Evolutionary conservation across 1,140 invertebrate species (phyloP), one percentile per base, ranked within the genome.

Genomic region (Eriosoma lanigerum): DNA sequence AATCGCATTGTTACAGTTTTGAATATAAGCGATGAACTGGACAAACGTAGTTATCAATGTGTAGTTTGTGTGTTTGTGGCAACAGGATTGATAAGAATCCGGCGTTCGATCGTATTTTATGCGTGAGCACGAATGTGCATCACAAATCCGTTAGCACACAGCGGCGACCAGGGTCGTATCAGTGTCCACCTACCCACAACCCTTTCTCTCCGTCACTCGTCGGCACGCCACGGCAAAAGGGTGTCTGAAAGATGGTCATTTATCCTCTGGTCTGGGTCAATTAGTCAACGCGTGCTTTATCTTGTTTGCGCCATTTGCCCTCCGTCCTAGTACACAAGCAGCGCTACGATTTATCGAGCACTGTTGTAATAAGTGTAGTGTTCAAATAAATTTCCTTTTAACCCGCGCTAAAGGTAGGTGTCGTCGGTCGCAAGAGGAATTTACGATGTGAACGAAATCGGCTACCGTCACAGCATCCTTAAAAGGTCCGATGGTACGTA

Each of bases 261-360:
- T 76, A 60, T 76, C 73, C 52, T 56, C 54, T 24, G 29, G 12
- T 24, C n/a, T 12, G 8, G 75, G 75, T 78, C 75, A 78, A 78
- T 78, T 78, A 78, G 56, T 78, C 75, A 48, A 78, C 75, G 44
- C 75, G 75, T 78, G 75, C 75, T 78, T 62, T 78, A 78, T 78
- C 75, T 78, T 60, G 73, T 62, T 19, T 17, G 56, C 73, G 56
- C 5, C 5, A 54, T 46, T 38, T 32, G 21, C 56, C 73, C 29
- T 50, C 9, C 46, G 21, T 21, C 5, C n/a, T n/a, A n/a, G n/a
- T n/a, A n/a, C n/a, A n/a, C n/a, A n/a, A n/a, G 38, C 44, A 21
- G 5, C n/a, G 24, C 66, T 4, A 44, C 38, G 32, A 38, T 3
- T 8, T 38, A 3, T 3, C 32, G 32, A 38, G 6, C 64, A 8